These are phyloP conservation scores for Notolepis coatsorum DNA, from an alignment of 2,797 vertebrate species.

Conservation along the genomic window DNA sequence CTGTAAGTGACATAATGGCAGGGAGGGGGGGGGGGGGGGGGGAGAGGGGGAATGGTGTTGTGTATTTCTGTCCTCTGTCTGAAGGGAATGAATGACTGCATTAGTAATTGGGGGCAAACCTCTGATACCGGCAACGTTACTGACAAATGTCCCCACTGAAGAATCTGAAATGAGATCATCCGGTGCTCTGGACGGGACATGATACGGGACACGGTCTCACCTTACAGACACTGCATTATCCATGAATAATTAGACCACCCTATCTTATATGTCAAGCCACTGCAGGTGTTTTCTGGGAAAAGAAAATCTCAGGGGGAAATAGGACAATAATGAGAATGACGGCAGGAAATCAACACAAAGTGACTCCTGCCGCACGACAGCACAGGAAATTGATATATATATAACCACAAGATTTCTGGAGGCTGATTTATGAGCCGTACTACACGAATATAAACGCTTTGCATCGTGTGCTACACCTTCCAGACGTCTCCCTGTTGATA, in stretches of 20 bases:
- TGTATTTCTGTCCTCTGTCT: constrained; percentile 42
- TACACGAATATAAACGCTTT: too few species aligned
- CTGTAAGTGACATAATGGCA: constrained; percentile 53
- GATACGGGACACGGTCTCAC: constrained; percentile 15
- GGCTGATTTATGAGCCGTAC: neutral
- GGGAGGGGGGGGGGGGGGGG: too few species aligned
- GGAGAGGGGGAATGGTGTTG: constrained; percentile 30
- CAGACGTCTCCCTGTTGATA: too few species aligned
- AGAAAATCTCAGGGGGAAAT: constrained; percentile 34
- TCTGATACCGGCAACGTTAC: constrained; percentile 9
- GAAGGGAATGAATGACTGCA: constrained; percentile 25
- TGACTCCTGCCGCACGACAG: constrained; percentile 7
- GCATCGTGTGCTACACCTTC: too few species aligned
- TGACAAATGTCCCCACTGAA: constrained; percentile 3
- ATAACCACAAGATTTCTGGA: neutral
- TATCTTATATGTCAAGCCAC: constrained; percentile 50
- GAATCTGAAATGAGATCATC: constrained; percentile 13
- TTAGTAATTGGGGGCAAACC: constrained; percentile 42
- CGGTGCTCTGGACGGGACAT: constrained; percentile 20
- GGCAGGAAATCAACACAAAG: constrained; percentile 40
- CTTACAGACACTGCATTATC: constrained; percentile 52
- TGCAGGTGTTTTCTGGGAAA: constrained; percentile 56
- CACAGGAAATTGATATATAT: too few species aligned
- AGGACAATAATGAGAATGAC: constrained; percentile 60
- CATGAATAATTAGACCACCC: constrained; percentile 59